Base-by-base conservation (phyloP, 2,888 invertebrate genomes). In the Erannis defoliaria region DNA sequence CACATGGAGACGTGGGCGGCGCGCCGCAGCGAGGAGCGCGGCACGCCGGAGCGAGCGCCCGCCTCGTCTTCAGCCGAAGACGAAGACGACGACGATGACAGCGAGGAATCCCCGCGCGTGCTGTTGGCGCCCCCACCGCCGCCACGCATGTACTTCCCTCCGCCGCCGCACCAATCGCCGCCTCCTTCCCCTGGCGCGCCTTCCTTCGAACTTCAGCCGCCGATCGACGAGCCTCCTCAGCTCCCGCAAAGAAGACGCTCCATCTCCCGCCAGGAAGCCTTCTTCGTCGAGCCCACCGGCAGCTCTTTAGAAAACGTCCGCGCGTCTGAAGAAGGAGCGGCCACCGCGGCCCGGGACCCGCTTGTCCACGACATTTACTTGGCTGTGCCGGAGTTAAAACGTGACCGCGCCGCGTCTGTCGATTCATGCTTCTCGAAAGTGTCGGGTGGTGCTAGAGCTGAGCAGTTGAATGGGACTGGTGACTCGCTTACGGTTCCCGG, bases 331-430 rank as follows among this genome's bases (percentile, higher is more conserved):
- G 84, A 87, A 67, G 86, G 83, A 50, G 86, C 83, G 1, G 82
- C 80, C 35, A 78, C 70, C 72, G 87, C 74, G 63, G 85, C 78
- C 62, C 87, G 76, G 69, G 93, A 89, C 72, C 77, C 81, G 21
- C 75, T 94, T 48, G 96, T 96, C 6, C 94, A 95, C 64, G 96
- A 96, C 74, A 96, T 96, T 67, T 96, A 96, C 81, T 88, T 97
- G 43, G 95, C 96, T 60, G 97, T 97, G 64, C 97, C 97, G 38
- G 97, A 97, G 76, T 85, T 97, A 70, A 96, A 96, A 81, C 94
- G 97, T 23, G 97, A 97, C 81, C 95, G 97, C 16, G 97, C 97
- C 16, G 97, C 97, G 31, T 97, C 97, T 0, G 97, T 98, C 1
- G 97, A 97, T 82, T 97, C 97, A 16, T 96, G 97, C 80, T 97